Conservation (phyloP, 2,113 vertebrate genomes). For the Collichthys lucidus region DNA sequence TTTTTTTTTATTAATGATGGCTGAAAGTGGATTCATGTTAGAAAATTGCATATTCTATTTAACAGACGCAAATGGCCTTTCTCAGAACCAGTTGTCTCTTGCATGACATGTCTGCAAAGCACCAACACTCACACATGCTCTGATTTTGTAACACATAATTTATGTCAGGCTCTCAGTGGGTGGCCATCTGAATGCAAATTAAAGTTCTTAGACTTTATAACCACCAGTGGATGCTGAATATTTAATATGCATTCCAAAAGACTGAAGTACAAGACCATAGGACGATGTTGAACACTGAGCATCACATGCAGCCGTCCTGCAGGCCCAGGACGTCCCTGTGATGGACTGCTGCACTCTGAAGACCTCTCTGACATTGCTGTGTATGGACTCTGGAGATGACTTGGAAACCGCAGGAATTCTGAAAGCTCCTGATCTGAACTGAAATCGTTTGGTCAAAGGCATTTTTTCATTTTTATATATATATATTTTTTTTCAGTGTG, state of each 20-base stretch:
- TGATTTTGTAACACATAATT: slow-evolving; percentile 31
- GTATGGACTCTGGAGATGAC: slow-evolving; percentile 60
- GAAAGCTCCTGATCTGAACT: slow-evolving; percentile 55
- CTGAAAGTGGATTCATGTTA: slow-evolving; percentile 37
- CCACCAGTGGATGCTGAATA: not conserved
- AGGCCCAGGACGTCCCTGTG: slow-evolving; percentile 54
- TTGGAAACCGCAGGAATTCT: slow-evolving; percentile 54
- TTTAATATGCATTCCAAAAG: not conserved
- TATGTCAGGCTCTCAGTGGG: slow-evolving; percentile 10
- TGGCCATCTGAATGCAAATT: slow-evolving; percentile 1
- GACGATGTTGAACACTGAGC: slow-evolving; percentile 18
- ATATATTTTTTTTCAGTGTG: slow-evolving; percentile 11
- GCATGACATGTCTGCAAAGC: slow-evolving; percentile 23
- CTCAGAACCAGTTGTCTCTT: not conserved
- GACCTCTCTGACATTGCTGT: slow-evolving; percentile 68
- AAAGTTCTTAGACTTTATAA: slow-evolving; percentile 37
- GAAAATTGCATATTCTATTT: slow-evolving; percentile 28
- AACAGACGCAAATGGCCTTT: slow-evolving; percentile 30
- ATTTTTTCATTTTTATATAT: slow-evolving; percentile 6
- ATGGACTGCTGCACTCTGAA: slow-evolving; percentile 62
- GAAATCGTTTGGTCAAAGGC: slow-evolving; percentile 64
- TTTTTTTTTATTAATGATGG: slow-evolving; percentile 42
- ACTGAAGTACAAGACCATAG: not conserved
- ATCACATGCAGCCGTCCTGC: slow-evolving; percentile 28
- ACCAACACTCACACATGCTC: slow-evolving; percentile 18